These are phyloP conservation scores for Agonopterix subpropinquella DNA, from an alignment of 2,888 invertebrate genomes.

Conservation along the genomic window DNA sequence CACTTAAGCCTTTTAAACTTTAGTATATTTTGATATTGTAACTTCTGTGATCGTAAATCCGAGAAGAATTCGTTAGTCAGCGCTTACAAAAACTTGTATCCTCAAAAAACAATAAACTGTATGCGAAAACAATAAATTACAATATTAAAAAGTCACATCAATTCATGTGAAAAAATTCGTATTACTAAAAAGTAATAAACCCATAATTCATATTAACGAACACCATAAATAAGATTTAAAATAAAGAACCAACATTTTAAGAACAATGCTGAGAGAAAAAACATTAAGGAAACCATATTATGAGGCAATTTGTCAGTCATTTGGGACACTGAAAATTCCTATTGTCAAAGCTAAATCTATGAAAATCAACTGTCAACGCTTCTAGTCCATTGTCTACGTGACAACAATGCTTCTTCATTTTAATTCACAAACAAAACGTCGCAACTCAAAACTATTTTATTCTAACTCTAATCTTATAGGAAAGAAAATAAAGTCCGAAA, in stretches of 20 bases:
- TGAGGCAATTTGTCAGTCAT: conserved; percentile 58
- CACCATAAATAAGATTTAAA: conserved; percentile 42
- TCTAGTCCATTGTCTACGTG: conserved; percentile 50
- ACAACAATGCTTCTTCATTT: conserved; percentile 41
- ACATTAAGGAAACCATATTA: conserved; percentile 24
- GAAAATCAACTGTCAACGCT: conserved; percentile 60
- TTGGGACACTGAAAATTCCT: conserved; percentile 43
- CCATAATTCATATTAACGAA: conserved; percentile 48
- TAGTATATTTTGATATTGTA: too few species aligned
- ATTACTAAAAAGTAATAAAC: conserved; percentile 51
- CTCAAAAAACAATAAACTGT: conserved; percentile 21
- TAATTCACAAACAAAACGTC: conserved; percentile 17
- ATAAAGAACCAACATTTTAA: conserved; percentile 14
- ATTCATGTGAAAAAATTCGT: conserved; percentile 36
- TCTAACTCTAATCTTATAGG: conserved; percentile 23
- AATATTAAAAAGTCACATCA: conserved; percentile 49
- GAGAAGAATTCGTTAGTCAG: too few species aligned
- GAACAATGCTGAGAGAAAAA: conserved; percentile 42
- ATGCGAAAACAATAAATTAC: conserved; percentile 61
- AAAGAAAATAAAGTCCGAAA: conserved; percentile 8
- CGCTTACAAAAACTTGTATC: not conserved
- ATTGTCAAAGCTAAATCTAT: conserved; percentile 44
- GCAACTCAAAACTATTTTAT: conserved; percentile 7
- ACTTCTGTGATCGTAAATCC: too few species aligned
- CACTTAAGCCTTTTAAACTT: too few species aligned